Evolutionary conservation across 2,113 vertebrate species (phyloP).

Genomic region (Planiliza haematocheilus): DNA sequence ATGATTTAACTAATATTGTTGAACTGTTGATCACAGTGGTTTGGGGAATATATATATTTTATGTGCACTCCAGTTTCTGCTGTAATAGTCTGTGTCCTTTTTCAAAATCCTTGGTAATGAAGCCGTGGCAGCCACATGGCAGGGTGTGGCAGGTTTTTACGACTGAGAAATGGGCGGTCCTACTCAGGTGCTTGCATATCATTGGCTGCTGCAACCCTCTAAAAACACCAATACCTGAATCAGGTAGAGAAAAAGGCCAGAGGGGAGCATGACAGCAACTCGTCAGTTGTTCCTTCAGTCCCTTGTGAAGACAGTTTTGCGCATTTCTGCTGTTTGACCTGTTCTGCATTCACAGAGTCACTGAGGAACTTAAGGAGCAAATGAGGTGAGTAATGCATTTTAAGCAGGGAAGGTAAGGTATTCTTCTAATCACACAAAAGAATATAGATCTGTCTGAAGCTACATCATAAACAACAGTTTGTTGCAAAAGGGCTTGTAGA

Average conservation of each 20-base stretch:
- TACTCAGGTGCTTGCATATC: slow-evolving; percentile 51
- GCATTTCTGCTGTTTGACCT: slow-evolving; percentile 17
- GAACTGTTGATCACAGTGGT: neutral
- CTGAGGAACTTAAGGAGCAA: slow-evolving; percentile 17
- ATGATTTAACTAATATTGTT: slow-evolving; percentile 15
- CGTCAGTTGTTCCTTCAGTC: slow-evolving; percentile 31
- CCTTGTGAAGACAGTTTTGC: slow-evolving; percentile 9
- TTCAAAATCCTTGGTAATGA: slow-evolving; percentile 7
- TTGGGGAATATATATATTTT: slow-evolving; percentile 18
- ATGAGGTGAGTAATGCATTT: slow-evolving; percentile 63
- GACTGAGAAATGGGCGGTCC: slow-evolving; percentile 65
- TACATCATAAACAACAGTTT: neutral
- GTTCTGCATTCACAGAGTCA: slow-evolving; percentile 18
- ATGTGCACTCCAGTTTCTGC: neutral
- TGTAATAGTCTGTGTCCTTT: neutral
- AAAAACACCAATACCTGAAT: slow-evolving; percentile 82
- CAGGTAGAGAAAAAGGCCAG: slow-evolving; percentile 82
- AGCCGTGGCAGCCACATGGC: slow-evolving; percentile 45
- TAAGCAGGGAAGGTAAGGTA: slow-evolving; percentile 32
- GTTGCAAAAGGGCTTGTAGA: neutral
- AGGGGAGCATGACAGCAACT: slow-evolving; percentile 53
- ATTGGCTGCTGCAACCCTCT: slow-evolving; percentile 76
- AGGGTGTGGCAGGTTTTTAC: slow-evolving; percentile 80
- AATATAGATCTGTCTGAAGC: neutral
- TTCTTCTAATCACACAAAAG: slow-evolving; percentile 14